phyloP scores from a whole-genome alignment of 1,140 invertebrate species.

The Ruditapes philippinarum region DNA sequence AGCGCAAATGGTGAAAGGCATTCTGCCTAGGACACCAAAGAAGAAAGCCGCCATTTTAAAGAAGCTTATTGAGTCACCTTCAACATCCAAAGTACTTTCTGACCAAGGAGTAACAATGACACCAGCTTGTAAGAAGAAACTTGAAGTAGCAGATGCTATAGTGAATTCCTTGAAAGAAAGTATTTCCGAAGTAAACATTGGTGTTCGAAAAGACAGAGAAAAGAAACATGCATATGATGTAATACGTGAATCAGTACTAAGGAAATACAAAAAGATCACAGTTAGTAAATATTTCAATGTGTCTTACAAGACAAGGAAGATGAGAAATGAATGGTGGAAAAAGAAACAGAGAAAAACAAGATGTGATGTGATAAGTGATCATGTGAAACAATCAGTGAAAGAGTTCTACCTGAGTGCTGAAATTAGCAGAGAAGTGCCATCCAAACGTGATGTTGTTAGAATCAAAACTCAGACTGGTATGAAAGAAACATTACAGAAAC shows the following conservation, averaged over 20 bases:
- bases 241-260: background rate
- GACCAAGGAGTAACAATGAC: background rate
- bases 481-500: conserved; percentile 1
- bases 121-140: background rate
- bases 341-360: background rate
- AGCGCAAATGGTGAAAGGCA: background rate
- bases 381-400: background rate
- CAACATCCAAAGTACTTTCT: background rate
- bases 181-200: conserved; percentile 9
- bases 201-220: background rate
- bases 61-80: background rate
- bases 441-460: background rate
- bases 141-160: background rate
- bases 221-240: background rate
- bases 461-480: background rate
- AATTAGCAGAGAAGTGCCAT: background rate
- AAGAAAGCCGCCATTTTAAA: background rate
- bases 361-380: background rate
- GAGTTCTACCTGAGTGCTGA: background rate
- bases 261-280: background rate
- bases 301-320: background rate
- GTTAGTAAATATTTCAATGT: background rate
- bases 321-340: background rate
- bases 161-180: background rate
- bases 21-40: background rate